Evolutionary conservation across 35 echinoderm and acorn worm species (phyloP).

Genomic region (Apostichopus californicus): DNA sequence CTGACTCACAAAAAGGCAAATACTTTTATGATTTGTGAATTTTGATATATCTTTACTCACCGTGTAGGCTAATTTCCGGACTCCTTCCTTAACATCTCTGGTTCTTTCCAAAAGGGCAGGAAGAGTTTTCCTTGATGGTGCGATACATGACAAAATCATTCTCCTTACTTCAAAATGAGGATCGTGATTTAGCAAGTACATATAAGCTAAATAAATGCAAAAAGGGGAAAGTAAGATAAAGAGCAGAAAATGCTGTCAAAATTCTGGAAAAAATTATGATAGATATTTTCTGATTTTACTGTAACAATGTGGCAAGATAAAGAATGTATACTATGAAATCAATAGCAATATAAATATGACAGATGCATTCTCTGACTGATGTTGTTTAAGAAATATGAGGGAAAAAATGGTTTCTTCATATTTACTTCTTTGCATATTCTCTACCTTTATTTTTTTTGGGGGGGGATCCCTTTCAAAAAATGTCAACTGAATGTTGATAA

Average conservation of each 20-base stretch:
- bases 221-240: too few relatives aligned
- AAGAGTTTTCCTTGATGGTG: constrained; percentile 79
- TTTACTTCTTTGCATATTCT: too few relatives aligned
- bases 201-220: constrained; percentile 61
- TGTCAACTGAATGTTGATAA: too few relatives aligned
- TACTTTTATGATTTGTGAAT: too few relatives aligned
- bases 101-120: constrained; percentile 68
- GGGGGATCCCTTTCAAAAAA: not conserved
- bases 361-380: too few relatives aligned
- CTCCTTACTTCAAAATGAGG: constrained; percentile 76
- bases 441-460: not conserved
- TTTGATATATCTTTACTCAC: constrained; percentile 25
- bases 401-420: too few relatives aligned
- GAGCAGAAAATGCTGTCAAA: too few relatives aligned
- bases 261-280: too few relatives aligned
- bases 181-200: constrained; percentile 78
- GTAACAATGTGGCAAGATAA: not conserved
- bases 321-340: too few relatives aligned
- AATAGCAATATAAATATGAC: too few relatives aligned
- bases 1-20: too few relatives aligned
- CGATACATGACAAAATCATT: constrained; percentile 77
- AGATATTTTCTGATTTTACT: not conserved
- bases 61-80: constrained; percentile 81
- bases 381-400: too few relatives aligned
- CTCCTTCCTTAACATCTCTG: constrained; percentile 82